Evolutionary conservation across 2,113 vertebrate genomes (phyloP), one percentile per base, ranked within the genome.

Genomic region (Stegastes partitus): DNA sequence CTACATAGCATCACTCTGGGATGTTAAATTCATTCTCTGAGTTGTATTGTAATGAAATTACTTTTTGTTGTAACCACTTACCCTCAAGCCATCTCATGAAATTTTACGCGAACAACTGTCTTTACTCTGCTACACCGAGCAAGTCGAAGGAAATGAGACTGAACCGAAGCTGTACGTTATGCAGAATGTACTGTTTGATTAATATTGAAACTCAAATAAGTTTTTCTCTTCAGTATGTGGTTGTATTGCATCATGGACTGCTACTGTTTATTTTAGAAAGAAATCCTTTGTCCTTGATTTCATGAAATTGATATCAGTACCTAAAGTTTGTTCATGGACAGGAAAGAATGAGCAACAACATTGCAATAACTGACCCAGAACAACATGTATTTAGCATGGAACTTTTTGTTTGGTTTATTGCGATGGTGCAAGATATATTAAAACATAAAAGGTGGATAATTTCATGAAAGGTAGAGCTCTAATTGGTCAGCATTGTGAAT

Each of bases 61-160:
- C 31, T 78, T 68, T 37, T 62, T 42, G 19, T 51, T 64, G 11
- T 28, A 37, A 14, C 11, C 4, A 65, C 62, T 55, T 68, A 42
- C 25, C 21, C 15, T 73, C 16, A 4, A 64, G 49, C 59, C 69
- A 25, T 74, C 56, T 42, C 25, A 21, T 65, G 10, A 45, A 23
- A 42, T 62, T 67, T 62, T 62, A 11, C 28, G 34, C 45, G 51
- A 58, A 26, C 8, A 34, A 63, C 47, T 69, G 42, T 56, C 42
- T 57, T 37, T 34, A 37, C 42, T 61, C 58, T 51, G 7, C 14
- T 26, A 1, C 23, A 19, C 53, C 23, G 9, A 56, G 16, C 4
- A n/a, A 59, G 54, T 28, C 57, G 11, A 19, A 15, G 53, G 62
- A 81, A 59, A 71, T 63, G 16, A 50, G 55, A 54, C 11, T 39